These are phyloP conservation scores for Coptodon bakossiorum DNA, from an alignment of 2,113 vertebrate genomes.

Conservation along the genomic window DNA sequence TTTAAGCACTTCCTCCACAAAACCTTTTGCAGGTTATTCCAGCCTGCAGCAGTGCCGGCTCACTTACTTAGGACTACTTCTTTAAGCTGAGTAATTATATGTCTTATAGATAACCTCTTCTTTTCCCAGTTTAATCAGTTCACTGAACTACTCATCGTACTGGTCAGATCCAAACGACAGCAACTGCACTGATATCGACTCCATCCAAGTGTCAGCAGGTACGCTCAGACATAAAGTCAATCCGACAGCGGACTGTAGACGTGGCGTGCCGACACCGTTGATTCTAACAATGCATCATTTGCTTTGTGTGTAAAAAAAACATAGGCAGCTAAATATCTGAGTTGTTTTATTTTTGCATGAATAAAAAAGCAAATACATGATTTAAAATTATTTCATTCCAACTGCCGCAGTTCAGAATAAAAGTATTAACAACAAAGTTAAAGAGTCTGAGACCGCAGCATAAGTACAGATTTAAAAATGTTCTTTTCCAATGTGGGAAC, in stretches of 20 bases:
- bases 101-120: neutral
- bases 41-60: neutral
- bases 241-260: neutral
- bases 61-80: neutral
- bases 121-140: slow-evolving; percentile 64
- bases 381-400: neutral
- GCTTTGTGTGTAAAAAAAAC: neutral
- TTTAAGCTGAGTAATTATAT: neutral
- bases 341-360: neutral
- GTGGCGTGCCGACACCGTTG: neutral
- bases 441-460: neutral
- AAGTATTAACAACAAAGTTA: neutral
- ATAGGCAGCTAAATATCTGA: neutral
- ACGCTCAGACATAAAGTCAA: neutral
- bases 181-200: slow-evolving; percentile 74
- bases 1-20: neutral
- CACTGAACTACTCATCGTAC: slow-evolving; percentile 67
- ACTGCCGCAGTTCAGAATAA: neutral
- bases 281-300: neutral
- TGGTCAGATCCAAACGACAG: slow-evolving; percentile 78
- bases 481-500: neutral
- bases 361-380: neutral
- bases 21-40: neutral
- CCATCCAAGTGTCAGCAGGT: slow-evolving; percentile 71
- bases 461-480: neutral